Base-by-base conservation (phyloP, 2,113 vertebrate species). In the Apteryx mantelli region DNA sequence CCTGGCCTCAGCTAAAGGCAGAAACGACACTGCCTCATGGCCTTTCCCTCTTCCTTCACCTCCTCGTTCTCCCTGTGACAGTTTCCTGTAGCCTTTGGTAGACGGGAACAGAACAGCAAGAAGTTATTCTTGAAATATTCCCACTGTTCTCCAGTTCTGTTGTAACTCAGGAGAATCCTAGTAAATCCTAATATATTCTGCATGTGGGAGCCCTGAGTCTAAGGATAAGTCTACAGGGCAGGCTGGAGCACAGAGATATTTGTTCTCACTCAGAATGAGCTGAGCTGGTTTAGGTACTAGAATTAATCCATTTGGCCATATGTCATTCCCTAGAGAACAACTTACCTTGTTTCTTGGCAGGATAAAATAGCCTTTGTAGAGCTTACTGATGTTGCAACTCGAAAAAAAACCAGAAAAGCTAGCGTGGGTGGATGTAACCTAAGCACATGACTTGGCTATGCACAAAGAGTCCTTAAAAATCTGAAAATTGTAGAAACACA, bases 131-230 rank as follows among this genome's bases (percentile, higher is more conserved):
- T 48, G 10, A 32, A 73, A 46, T 65, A 60, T 36, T 83, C 46
- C 20, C 8, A 8, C 0, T 0, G 7, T 44, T 75, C 28, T 86
- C 86, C 48, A 66, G n/a, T 79, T 91, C 32, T 48, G 7, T 68
- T 42, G 2, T 40, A 66, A 58, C 34, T 44, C 10, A 1, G 42
- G 40, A 53, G 40, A 58, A 34, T 61, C 68, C 21, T 36, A 11
- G 32, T 82, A 32, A 58, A 34, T 69, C 58, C 21, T 30, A 8
- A 28, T 86, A n/a, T 77, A 65, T 42, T 52, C 75, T 52, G 71
- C 16, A 25, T 36, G 24, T 19, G 13, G 85, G 32, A 90, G 52
- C 18, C 64, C 19, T 0, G 0, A 0, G 0, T 36, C 89, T 53
- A 74, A 50, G 13, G 28, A n/a, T 42, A 40, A 16, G 3, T 42